Percentiles rank a stretch among this genome's conserved stretches.
Conservation (phyloP, 2,797 vertebrate species). For the Hirundo rustica region DNA sequence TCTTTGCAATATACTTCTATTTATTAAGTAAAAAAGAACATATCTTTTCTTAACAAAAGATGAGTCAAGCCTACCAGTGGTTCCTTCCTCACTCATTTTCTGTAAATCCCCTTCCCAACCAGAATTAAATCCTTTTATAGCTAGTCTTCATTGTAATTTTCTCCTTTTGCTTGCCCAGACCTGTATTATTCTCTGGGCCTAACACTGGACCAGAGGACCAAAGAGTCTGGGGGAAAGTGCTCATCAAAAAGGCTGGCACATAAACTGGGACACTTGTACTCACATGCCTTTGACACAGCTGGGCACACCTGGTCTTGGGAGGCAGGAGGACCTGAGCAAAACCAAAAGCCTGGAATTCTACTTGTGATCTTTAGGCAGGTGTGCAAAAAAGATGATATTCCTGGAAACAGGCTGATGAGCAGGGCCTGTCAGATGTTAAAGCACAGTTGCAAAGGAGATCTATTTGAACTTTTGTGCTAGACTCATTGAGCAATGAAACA, state of each 20-base stretch:
- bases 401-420: not conserved
- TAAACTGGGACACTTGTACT: accelerated
- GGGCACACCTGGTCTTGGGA: not conserved
- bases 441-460: not conserved
- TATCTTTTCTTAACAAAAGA: not conserved
- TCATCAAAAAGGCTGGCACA: not conserved
- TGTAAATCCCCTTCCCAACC: not conserved
- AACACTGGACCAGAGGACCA: not conserved
- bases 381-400: not conserved
- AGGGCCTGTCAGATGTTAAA: not conserved
- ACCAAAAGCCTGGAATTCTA: not conserved
- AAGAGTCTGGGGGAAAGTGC: not conserved
- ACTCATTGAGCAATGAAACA: not conserved
- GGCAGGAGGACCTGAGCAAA: not conserved
- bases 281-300: not conserved
- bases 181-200: not conserved
- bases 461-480: not conserved
- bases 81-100: not conserved
- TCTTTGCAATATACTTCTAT: not conserved
- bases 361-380: not conserved
- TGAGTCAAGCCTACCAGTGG: not conserved
- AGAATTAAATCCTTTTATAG: not conserved
- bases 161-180: not conserved
- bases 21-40: not conserved
- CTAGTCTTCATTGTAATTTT: not conserved